Conservation (phyloP, 2,113 vertebrate species). For the Semnornis frantzii region DNA sequence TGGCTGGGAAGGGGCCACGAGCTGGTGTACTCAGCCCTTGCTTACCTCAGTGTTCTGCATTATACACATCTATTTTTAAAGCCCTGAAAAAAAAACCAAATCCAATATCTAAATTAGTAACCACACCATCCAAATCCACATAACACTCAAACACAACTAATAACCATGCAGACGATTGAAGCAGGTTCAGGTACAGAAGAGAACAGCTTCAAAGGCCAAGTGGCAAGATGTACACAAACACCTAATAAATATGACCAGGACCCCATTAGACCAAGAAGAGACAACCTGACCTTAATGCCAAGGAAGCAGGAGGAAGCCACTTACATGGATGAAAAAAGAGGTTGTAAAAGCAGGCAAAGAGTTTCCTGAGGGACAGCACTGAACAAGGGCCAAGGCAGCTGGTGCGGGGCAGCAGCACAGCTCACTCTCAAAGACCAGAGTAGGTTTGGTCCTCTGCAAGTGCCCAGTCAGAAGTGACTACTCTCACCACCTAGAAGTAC, state of each 20-base stretch:
- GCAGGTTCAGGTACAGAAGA: not conserved
- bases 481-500: not conserved
- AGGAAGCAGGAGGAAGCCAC: not conserved
- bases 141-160: not conserved
- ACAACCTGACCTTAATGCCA: not conserved
- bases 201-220: slow-evolving; percentile 21
- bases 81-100: not conserved
- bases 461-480: not conserved
- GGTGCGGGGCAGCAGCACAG: not conserved
- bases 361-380: not conserved
- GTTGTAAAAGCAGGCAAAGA: not conserved
- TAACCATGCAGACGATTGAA: not conserved
- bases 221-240: not conserved
- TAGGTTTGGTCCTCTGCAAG: not conserved
- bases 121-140: not conserved
- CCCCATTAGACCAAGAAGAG: not conserved
- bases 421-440: not conserved
- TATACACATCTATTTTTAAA: not conserved
- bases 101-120: slow-evolving; percentile 1
- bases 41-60: not conserved
- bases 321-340: not conserved
- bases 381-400: not conserved
- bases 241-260: slow-evolving; percentile 43
- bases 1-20: not conserved
- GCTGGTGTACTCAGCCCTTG: not conserved